Conservation (phyloP, 2,888 invertebrate genomes). For the Melinopterus prodromus region DNA sequence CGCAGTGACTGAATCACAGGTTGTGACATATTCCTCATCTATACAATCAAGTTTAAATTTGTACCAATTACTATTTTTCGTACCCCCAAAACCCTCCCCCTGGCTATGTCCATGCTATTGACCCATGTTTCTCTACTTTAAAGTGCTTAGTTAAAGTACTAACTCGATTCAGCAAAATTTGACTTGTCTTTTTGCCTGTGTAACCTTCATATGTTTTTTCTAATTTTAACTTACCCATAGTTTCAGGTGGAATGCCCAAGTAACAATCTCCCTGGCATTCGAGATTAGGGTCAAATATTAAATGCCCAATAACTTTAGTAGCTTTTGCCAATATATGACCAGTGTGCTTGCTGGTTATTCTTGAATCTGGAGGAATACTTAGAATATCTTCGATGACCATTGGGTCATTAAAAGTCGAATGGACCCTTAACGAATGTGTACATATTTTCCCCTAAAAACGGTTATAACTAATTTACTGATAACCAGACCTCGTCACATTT, state of each 20-base stretch:
- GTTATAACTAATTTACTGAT: neutral
- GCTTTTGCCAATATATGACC: constrained; percentile 63
- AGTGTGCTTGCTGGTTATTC: constrained; percentile 65
- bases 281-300: constrained; percentile 76
- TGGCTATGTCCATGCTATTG: too few species aligned
- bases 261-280: constrained; percentile 80
- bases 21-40: too few species aligned
- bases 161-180: neutral
- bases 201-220: too few species aligned
- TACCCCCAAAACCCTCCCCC: too few species aligned
- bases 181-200: too few species aligned
- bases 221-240: constrained; percentile 65
- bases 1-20: too few species aligned
- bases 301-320: constrained; percentile 66
- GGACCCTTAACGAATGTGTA: constrained; percentile 77
- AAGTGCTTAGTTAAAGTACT: too few species aligned
- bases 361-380: constrained; percentile 69
- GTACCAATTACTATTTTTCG: too few species aligned
- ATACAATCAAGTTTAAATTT: too few species aligned
- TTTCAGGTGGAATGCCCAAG: constrained; percentile 73
- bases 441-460: constrained; percentile 76
- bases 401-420: constrained; percentile 80
- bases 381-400: constrained; percentile 79
- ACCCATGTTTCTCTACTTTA: too few species aligned
- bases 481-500: neutral